Base-by-base conservation (phyloP, 1,140 invertebrate species). In the Cryptotermes secundus region DNA sequence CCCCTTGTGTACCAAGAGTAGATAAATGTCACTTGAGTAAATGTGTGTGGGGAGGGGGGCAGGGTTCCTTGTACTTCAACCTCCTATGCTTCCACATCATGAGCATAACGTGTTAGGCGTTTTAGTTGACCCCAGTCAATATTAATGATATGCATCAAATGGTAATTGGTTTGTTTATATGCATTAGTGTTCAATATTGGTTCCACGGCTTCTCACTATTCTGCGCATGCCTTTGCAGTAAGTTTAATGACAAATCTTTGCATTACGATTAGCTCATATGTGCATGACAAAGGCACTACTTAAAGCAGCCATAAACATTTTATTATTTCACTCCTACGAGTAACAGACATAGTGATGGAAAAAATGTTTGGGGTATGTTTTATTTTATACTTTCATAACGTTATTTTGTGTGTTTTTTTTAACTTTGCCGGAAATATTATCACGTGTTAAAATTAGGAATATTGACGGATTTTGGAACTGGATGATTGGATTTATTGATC, bases 111-210 rank as follows among this genome's bases (percentile, higher is more conserved):
- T 12, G 38, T 38, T 38, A 12, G 38, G 12, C 38, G 38, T 38
- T 38, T 38, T 38, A 38, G 4, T 38, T 38, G 4, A 12, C 12
- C 38, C 4, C 38, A 38, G 38, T 38, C 4, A 38, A 38, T 38
- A 3, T 59, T 59, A 59, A 59, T 59, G 53, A 59, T 59, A 59
- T 59, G 53, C 53, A 59, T 59, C 53, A 59, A 7, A 59, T 59
- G 53, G 53, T 59, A 59, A 59, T 59, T 59, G 53, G 53, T 59
- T 59, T 59, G 19, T 59, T 59, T 59, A 59, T 59, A 59, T 59
- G 53, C 53, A 59, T 59, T 59, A 59, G 19, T 59, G 53, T 26
- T 59, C 19, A 59, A 59, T 59, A 59, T 59, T 59, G 53, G 53
- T 59, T 59, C 19, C 19, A 26, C 53, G 53, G 38, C 4, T 9